phyloP scores from a whole-genome alignment of 2,797 vertebrate genomes.

The Pteropus rufus region DNA sequence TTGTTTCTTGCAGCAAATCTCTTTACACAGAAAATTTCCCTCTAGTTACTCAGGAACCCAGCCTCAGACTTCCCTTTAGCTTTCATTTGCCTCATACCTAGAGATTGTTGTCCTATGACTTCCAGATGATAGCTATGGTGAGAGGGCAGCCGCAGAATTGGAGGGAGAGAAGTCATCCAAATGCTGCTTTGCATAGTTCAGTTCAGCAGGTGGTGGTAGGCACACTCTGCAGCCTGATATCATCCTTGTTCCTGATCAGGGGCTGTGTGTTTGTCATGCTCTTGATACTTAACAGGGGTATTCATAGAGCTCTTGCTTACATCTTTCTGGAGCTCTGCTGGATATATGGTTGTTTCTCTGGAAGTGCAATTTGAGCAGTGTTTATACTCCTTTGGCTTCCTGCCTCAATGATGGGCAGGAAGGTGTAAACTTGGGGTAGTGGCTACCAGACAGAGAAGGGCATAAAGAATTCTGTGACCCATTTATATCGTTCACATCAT shows the following conservation, averaged over 20 bases:
- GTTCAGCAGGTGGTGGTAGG: background rate
- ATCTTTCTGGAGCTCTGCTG: background rate
- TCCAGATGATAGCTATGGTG: background rate
- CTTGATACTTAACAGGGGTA: background rate
- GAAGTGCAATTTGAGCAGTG: background rate
- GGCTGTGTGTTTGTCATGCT: background rate
- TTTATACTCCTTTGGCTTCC: background rate
- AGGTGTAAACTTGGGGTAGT: background rate
- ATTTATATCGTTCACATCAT: background rate
- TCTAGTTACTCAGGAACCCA: background rate
- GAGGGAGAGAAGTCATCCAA: background rate
- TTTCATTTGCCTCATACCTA: background rate
- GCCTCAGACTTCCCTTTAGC: background rate
- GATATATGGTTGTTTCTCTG: background rate
- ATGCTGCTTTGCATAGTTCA: background rate
- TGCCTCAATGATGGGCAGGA: background rate
- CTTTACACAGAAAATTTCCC: background rate
- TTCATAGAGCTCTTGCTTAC: background rate
- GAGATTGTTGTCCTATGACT: background rate
- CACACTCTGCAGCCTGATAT: background rate
- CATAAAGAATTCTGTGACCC: background rate
- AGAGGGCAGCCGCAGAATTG: background rate
- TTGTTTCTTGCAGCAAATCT: background rate
- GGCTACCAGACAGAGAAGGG: background rate
- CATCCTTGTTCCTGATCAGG: background rate